Percentiles rank a stretch among this genome's conserved stretches.
Evolutionary conservation across 2,797 vertebrate species (phyloP).

Genomic region (Enteromius thamalakanensis): DNA sequence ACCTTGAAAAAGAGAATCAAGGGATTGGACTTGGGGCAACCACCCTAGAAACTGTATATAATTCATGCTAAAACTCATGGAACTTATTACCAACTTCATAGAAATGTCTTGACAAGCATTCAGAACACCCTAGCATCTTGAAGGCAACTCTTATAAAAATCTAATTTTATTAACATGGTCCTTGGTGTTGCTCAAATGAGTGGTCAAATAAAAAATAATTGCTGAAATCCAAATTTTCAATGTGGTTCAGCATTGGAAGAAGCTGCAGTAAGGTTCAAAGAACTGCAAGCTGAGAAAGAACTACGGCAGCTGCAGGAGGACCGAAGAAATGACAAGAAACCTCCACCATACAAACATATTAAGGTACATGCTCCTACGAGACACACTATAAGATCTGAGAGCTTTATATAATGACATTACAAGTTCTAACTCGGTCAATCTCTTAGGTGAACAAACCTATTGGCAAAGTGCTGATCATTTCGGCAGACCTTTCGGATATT

Average conservation of each 20-base stretch:
- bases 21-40: neutral
- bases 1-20: neutral
- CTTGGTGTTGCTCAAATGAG: neutral
- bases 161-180: neutral
- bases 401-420: neutral
- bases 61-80: neutral
- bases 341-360: slow-evolving; percentile 96
- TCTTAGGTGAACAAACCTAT: slow-evolving; percentile 91
- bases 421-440: neutral
- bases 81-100: neutral
- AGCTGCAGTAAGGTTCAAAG: slow-evolving; percentile 92
- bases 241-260: slow-evolving; percentile 87
- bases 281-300: slow-evolving; percentile 94
- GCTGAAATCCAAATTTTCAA: neutral
- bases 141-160: neutral
- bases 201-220: neutral
- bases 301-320: slow-evolving; percentile 95
- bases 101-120: neutral
- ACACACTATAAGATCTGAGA: neutral
- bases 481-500: slow-evolving; percentile 93
- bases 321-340: slow-evolving; percentile 93
- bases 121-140: neutral
- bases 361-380: slow-evolving; percentile 78
- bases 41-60: neutral
- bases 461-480: slow-evolving; percentile 96